Conservation (phyloP, 2,797 vertebrate genomes). For the Pantherophis alleghaniensis region DNA sequence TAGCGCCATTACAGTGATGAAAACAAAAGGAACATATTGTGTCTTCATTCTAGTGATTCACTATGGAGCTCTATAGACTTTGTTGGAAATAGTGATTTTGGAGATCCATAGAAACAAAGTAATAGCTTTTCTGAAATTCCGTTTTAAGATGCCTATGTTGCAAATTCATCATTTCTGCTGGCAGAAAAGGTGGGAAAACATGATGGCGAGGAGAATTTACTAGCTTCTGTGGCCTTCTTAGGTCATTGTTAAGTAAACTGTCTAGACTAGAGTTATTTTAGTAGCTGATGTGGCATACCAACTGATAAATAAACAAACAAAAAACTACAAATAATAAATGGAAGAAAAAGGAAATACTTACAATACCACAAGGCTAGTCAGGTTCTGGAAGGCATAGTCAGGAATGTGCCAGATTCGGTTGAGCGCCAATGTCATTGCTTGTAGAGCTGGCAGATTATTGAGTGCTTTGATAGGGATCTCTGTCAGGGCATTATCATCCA, state of each 20-base stretch:
- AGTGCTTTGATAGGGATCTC: constrained; percentile 89
- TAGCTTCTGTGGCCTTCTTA: background rate
- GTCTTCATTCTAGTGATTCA: background rate
- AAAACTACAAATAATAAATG: background rate
- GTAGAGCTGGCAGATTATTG: constrained; percentile 83
- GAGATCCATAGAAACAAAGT: background rate
- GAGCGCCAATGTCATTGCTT: constrained; percentile 96
- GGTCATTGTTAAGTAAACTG: background rate
- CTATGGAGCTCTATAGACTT: background rate
- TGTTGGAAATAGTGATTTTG: background rate
- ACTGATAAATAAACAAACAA: background rate
- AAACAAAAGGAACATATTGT: background rate
- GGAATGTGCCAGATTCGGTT: constrained; percentile 90
- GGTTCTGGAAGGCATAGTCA: constrained; percentile 90
- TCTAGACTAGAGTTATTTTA: background rate
- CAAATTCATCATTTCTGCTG: background rate
- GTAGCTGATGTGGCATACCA: background rate
- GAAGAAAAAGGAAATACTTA: constrained; percentile 71
- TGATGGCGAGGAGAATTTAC: background rate
- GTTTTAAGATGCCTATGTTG: background rate
- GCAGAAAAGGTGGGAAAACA: background rate
- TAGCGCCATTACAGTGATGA: background rate
- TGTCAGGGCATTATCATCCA: constrained; percentile 90
- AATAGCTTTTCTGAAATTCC: background rate
- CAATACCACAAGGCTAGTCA: constrained; percentile 93